Base-by-base conservation (phyloP, 2,797 vertebrate genomes). In the Peromyscus melanophrys region DNA sequence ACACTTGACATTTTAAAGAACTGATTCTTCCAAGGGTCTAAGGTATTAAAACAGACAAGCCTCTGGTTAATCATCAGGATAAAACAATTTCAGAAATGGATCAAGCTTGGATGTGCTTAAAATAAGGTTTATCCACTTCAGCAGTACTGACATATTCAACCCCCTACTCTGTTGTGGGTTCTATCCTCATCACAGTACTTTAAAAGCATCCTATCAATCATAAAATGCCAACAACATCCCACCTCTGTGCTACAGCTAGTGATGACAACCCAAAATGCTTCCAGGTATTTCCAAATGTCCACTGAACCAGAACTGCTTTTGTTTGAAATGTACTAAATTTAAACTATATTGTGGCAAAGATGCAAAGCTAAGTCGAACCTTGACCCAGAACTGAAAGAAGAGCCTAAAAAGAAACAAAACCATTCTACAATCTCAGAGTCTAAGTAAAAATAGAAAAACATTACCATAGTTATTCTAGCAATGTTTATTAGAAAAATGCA, bases 401-500 rank as follows among this genome's bases (percentile, higher is more conserved):
- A 73, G n/a, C 12, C 34, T 86, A 67, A 89, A 92, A 23, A n/a
- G 13, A 73, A 89, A 93, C 19, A 80, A 92, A 81, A 84, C 19
- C 75, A 67, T 14, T 75, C 16, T 43, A 80, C 8, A 75, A 61
- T n/a, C 52, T 67, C 19, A 83, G 19, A 76, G 77, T 37, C 34
- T 71, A 43, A 92, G 43, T 14, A 37, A 93, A 92, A 94, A 75
- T 40, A 8, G 31, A 80, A 91, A 89, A 92, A 59, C 21, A 82
- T 59, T 23, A 89, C 19, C 17, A 19, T 40, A 91, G 73, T 65
- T 65, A 84, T 57, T 55, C 63, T 63, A 85, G 78, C 3, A 81
- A 37, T 59, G 25, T 77, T 93, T 82, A 85, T 67, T 78, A 92
- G 1, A 4, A 49, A 34, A 85, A 93, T 59, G n/a, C 63, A 89